These are phyloP conservation scores for Sphenopsis melanotis DNA, from an alignment of 2,797 vertebrate genomes.

Conservation along the genomic window DNA sequence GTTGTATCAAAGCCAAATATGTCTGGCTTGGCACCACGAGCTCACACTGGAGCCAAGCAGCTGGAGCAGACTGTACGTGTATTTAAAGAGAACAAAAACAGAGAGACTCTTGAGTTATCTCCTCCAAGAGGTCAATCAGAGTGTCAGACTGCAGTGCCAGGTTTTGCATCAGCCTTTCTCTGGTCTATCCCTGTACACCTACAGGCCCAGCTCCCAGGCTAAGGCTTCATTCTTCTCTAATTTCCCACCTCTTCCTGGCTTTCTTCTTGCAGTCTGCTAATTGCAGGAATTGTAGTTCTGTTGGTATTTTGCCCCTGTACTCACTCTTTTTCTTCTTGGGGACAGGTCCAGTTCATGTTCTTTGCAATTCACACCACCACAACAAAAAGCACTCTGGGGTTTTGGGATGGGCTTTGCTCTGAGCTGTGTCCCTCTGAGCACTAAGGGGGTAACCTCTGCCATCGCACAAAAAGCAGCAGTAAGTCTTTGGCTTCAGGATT, in stretches of 20 bases:
- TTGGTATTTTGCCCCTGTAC: not conserved
- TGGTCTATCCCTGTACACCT: not conserved
- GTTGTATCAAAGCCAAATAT: conserved; percentile 37
- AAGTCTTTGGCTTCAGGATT: not conserved
- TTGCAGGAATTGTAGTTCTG: not conserved
- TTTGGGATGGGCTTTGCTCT: not conserved
- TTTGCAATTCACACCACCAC: not conserved
- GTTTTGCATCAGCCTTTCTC: not conserved
- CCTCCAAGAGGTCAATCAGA: conserved; percentile 27
- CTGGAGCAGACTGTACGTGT: conserved; percentile 29
- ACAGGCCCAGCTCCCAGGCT: not conserved
- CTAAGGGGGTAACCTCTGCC: not conserved
- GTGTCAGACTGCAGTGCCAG: not conserved
- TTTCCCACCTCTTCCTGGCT: not conserved
- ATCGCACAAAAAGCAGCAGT: not conserved
- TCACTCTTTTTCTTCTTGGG: not conserved
- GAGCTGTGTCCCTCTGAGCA: not conserved
- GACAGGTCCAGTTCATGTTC: not conserved
- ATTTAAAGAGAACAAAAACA: conserved; percentile 47
- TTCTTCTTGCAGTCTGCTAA: not conserved
- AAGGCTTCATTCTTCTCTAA: not conserved
- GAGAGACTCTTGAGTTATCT: conserved; percentile 34
- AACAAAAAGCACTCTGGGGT: not conserved
- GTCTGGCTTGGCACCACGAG: conserved; percentile 23
- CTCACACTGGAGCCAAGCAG: conserved; percentile 6